These are phyloP conservation scores for Colletes latitarsis DNA, from an alignment of 1,140 invertebrate species.

Conservation along the genomic window DNA sequence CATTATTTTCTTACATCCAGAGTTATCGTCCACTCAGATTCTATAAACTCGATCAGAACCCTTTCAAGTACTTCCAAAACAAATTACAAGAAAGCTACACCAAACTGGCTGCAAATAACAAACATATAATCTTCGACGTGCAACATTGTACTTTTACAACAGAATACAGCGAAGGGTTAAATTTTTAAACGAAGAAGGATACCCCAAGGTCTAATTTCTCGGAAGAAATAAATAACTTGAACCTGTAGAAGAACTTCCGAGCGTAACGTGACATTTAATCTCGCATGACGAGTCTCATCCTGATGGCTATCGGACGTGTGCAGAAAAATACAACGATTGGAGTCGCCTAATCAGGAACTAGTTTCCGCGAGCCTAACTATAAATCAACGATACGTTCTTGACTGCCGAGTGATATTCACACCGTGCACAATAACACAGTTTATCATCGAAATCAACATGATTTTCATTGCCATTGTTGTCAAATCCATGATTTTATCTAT, in stretches of 20 bases:
- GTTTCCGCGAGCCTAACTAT: conserved; percentile 2
- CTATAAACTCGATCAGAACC: no score
- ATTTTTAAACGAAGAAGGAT: no score
- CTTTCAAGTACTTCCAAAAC: no score
- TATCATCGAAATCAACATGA: neutral
- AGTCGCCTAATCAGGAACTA: conserved; percentile 22
- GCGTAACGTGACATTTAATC: neutral
- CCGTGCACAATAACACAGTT: neutral
- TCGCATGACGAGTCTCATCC: neutral
- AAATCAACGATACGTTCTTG: conserved; percentile 13
- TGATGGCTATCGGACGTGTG: neutral
- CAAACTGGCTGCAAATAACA: no score
- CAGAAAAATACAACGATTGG: neutral
- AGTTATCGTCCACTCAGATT: no score
- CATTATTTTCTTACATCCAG: no score
- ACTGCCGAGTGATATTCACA: neutral
- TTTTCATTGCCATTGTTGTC: conserved; percentile 27
- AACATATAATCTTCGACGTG: no score
- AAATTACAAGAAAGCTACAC: no score
- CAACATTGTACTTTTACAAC: no score
- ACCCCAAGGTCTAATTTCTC: no score
- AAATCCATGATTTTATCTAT: neutral
- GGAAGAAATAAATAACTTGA: neutral
- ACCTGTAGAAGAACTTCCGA: neutral
- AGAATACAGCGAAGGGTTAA: no score